These are phyloP conservation scores for Melanotaenia boesemani DNA, from an alignment of 2,797 vertebrate species.

Conservation along the genomic window DNA sequence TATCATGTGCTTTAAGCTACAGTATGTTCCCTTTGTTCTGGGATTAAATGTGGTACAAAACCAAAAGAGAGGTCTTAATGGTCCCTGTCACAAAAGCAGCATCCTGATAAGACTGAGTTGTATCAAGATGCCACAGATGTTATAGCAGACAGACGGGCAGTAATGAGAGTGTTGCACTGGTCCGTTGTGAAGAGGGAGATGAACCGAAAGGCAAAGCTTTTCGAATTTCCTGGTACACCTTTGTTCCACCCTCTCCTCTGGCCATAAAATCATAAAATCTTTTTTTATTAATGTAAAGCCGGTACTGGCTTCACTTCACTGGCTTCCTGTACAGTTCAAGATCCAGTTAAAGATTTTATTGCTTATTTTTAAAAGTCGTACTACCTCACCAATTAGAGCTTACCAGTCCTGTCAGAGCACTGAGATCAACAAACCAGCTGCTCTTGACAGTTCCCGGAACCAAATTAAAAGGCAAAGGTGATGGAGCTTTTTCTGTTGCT, in stretches of 20 bases:
- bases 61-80: neutral
- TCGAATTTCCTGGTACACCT: neutral
- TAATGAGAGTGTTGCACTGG: neutral
- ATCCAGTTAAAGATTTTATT: too few species aligned
- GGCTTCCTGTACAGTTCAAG: too few species aligned
- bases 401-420: too few species aligned
- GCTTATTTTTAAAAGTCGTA: too few species aligned
- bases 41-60: neutral
- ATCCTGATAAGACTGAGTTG: neutral
- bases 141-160: too few species aligned
- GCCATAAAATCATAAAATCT: neutral
- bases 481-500: too few species aligned
- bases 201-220: neutral
- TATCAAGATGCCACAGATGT: neutral
- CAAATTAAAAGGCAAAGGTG: too few species aligned
- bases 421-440: too few species aligned
- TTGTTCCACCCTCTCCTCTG: neutral
- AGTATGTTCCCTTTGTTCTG: neutral
- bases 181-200: neutral
- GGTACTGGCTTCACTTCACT: too few species aligned
- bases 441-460: too few species aligned
- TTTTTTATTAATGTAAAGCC: too few species aligned
- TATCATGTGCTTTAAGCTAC: neutral
- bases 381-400: too few species aligned
- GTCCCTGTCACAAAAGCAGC: neutral